phyloP scores from a whole-genome alignment of 2,113 vertebrate genomes.

The Erythrocercus mccallii region DNA sequence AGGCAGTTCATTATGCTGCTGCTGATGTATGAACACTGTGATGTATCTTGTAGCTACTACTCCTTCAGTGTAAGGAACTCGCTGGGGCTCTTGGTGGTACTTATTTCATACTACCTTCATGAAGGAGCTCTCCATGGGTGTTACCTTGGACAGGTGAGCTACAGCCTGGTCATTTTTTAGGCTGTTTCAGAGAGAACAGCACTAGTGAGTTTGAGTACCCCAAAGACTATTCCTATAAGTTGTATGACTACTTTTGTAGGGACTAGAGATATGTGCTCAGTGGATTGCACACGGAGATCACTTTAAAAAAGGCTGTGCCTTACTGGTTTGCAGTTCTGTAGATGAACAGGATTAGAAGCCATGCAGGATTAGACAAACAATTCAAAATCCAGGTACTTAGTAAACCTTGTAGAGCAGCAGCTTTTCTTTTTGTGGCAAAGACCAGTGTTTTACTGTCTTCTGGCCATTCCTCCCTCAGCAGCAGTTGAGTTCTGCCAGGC shows the following conservation, averaged over 20 bases:
- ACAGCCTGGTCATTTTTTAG: rapidly evolving
- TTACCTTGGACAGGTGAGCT: background rate
- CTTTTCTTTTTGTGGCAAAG: background rate
- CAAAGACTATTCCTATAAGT: background rate
- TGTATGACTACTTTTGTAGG: background rate
- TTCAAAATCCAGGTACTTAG: background rate
- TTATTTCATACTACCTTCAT: rapidly evolving
- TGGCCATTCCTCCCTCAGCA: background rate
- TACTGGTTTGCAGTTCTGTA: background rate
- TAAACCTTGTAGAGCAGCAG: background rate
- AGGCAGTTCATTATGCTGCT: background rate
- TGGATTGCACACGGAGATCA: background rate
- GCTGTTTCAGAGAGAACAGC: background rate
- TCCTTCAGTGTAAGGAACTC: background rate
- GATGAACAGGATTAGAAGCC: background rate
- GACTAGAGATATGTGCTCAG: background rate
- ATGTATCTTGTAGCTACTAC: background rate
- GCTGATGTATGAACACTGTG: background rate
- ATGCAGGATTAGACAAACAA: background rate
- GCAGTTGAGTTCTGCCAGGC: background rate
- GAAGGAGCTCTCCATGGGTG: background rate
- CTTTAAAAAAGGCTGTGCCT: background rate
- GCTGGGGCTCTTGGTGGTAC: rapidly evolving
- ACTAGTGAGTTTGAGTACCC: background rate
- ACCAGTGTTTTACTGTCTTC: background rate